Evolutionary conservation across 2,888 invertebrate genomes (phyloP).

Genomic region (Patella depressa): DNA sequence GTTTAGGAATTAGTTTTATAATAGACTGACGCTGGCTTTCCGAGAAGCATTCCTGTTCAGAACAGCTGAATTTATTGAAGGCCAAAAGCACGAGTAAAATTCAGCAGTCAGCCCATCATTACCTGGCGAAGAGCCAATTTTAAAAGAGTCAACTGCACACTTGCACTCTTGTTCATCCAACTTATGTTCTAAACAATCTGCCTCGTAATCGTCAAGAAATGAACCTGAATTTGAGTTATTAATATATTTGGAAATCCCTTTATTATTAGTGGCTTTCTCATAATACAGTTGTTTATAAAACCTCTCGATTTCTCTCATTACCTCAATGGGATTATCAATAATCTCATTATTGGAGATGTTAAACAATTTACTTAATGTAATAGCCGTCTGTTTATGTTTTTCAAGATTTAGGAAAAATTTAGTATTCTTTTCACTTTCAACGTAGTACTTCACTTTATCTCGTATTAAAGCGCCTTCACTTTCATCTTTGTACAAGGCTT

Average conservation of each 20-base stretch:
- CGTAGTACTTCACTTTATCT: slow-evolving; percentile 14
- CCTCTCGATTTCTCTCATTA: neutral
- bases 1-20: neutral
- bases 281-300: neutral
- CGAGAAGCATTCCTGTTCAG: neutral
- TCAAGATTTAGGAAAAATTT: slow-evolving; percentile 70
- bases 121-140: neutral
- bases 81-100: neutral
- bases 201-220: neutral
- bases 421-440: slow-evolving; percentile 23
- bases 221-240: neutral
- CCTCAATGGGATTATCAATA: neutral
- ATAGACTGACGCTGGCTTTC: neutral
- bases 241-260: neutral
- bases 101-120: neutral
- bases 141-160: neutral
- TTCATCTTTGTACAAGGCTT: slow-evolving; percentile 6
- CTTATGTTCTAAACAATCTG: neutral
- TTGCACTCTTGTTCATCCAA: neutral
- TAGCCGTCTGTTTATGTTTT: slow-evolving; percentile 6
- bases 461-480: slow-evolving; percentile 19
- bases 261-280: neutral
- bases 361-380: neutral
- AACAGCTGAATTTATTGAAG: neutral
- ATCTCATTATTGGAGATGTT: neutral